These are phyloP conservation scores for Salarias fasciatus DNA, from an alignment of 2,797 vertebrate species.

Conservation along the genomic window DNA sequence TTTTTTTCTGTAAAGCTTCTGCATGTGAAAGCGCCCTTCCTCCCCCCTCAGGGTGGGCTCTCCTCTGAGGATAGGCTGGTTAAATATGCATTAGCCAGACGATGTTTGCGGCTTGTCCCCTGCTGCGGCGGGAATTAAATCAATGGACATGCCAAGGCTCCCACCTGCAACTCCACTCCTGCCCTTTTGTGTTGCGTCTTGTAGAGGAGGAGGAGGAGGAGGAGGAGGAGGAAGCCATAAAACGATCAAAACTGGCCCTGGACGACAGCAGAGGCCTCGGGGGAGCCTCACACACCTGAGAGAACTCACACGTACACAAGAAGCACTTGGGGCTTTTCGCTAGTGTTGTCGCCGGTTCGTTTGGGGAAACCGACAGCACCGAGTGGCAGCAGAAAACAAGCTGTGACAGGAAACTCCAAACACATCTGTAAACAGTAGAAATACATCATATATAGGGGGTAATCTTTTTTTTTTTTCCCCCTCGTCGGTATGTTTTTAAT, in stretches of 20 bases:
- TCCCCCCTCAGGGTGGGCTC: conserved; percentile 21
- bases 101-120: conserved; percentile 19
- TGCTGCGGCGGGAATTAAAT: conserved; percentile 39
- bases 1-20: too few species aligned
- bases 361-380: conserved; percentile 1
- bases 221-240: not conserved
- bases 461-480: too few species aligned
- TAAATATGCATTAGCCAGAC: conserved; percentile 28
- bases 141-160: conserved; percentile 37
- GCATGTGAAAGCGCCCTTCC: too few species aligned
- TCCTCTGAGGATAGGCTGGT: conserved; percentile 29
- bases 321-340: not conserved
- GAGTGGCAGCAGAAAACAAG: conserved; percentile 19
- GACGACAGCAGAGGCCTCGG: conserved; percentile 2
- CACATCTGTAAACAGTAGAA: conserved; percentile 38
- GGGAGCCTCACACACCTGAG: conserved; percentile 4
- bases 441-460: too few species aligned
- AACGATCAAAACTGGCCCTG: conserved; percentile 12
- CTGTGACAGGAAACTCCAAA: conserved; percentile 14
- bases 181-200: conserved; percentile 9
- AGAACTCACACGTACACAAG: conserved; percentile 7
- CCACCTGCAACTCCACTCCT: conserved; percentile 1
- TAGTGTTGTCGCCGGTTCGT: conserved; percentile 10
- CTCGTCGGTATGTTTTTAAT: too few species aligned
- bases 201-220: not conserved